Evolutionary conservation across 2,797 vertebrate genomes (phyloP).

Genomic region (Phrynocephalus guinanensis): DNA sequence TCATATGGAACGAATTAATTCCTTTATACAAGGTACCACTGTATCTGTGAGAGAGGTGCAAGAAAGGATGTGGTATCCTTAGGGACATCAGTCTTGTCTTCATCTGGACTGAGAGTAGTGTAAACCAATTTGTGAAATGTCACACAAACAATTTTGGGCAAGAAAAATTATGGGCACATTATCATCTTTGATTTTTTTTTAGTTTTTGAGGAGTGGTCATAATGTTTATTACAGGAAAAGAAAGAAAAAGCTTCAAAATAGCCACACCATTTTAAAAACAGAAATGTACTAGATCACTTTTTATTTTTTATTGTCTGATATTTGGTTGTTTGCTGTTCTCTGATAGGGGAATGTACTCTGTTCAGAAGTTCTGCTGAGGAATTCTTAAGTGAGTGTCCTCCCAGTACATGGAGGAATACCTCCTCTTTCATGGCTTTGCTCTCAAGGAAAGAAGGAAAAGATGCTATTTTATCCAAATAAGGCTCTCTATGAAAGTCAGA

Average conservation of each 20-base stretch:
- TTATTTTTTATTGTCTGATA: too few relatives aligned
- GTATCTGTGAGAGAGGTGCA: not conserved
- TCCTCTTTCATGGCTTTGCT: too few relatives aligned
- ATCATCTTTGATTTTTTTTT: not conserved
- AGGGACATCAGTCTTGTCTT: not conserved
- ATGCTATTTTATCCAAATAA: too few relatives aligned
- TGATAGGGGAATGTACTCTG: too few relatives aligned
- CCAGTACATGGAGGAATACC: too few relatives aligned
- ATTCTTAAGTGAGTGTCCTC: too few relatives aligned
- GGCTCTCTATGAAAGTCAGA: too few relatives aligned
- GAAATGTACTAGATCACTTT: not conserved
- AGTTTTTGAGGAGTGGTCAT: not conserved
- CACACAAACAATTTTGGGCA: not conserved
- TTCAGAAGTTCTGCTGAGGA: too few relatives aligned
- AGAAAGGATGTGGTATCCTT: not conserved
- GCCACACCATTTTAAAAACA: not conserved
- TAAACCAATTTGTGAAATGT: not conserved
- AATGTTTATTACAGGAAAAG: not conserved
- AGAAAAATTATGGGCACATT: too few relatives aligned
- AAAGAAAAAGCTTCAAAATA: not conserved
- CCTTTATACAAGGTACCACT: too few relatives aligned
- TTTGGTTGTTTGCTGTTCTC: not conserved
- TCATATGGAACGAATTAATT: too few relatives aligned
- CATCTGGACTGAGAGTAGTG: not conserved
- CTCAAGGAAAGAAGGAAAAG: too few relatives aligned